Percentiles rank a stretch among this genome's conserved stretches.
These are phyloP conservation scores for Hippasteria phrygiana DNA, from an alignment of 53 echinoderm and acorn worm genomes.

Conservation along the genomic window DNA sequence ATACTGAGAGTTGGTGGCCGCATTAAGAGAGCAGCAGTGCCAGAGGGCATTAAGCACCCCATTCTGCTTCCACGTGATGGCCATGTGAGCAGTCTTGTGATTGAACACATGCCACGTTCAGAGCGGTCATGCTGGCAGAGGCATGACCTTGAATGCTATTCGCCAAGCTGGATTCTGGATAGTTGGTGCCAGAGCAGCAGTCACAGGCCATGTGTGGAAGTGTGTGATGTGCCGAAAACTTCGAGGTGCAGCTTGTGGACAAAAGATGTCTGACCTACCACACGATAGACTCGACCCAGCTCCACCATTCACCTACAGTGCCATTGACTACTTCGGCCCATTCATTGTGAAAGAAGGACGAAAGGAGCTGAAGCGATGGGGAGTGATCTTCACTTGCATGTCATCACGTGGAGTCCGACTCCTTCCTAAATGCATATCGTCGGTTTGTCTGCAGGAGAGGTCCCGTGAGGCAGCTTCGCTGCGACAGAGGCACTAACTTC, in stretches of 20 bases:
- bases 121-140: too few relatives aligned
- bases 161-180: too few relatives aligned
- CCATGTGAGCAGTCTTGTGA: too few relatives aligned
- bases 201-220: conserved; percentile 48
- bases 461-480: conserved; percentile 21
- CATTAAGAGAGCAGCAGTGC: too few relatives aligned
- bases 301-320: conserved; percentile 70
- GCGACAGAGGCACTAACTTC: conserved; percentile 63
- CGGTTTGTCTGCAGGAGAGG: conserved; percentile 63
- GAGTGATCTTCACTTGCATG: conserved; percentile 75
- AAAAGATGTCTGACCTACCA: conserved; percentile 78
- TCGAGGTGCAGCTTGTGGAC: conserved; percentile 36
- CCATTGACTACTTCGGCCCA: conserved; percentile 71
- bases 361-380: conserved; percentile 69
- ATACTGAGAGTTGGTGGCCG: too few relatives aligned
- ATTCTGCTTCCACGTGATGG: too few relatives aligned
- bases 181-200: too few relatives aligned
- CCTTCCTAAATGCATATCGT: too few relatives aligned
- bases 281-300: conserved; percentile 68
- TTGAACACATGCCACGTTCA: too few relatives aligned
- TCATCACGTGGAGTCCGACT: conserved; percentile 62
- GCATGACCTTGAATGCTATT: too few relatives aligned
- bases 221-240: conserved; percentile 68
- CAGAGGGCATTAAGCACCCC: too few relatives aligned
- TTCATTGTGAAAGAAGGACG: conserved; percentile 66